Conservation (phyloP, 2,113 vertebrate species). For the Apteryx mantelli region DNA sequence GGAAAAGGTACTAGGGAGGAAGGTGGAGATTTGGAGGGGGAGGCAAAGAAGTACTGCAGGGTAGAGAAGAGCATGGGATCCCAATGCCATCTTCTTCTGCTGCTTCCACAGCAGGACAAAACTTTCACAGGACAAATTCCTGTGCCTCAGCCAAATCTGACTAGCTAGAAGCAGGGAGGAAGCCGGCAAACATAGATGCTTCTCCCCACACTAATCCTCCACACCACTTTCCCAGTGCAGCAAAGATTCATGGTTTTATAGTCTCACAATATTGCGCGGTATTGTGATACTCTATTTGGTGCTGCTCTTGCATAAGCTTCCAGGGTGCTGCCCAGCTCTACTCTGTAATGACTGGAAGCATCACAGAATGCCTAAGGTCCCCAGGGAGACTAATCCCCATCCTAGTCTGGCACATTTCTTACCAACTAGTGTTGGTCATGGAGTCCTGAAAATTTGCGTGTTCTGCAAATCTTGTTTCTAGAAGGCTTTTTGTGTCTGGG, state of each 20-base stretch:
- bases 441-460: background rate
- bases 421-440: background rate
- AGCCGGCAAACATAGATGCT: background rate
- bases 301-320: background rate
- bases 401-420: background rate
- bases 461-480: background rate
- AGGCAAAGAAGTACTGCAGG: background rate
- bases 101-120: background rate
- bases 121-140: background rate
- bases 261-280: fast-evolving
- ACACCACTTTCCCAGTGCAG: background rate
- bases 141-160: background rate
- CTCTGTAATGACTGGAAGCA: background rate
- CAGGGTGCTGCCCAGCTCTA: background rate
- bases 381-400: background rate
- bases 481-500: background rate
- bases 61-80: background rate
- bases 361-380: background rate
- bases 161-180: background rate
- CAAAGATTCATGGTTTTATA: background rate
- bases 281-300: background rate
- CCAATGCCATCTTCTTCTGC: constrained; percentile 2
- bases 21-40: background rate
- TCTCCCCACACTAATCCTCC: background rate
- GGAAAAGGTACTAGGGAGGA: background rate